Evolutionary conservation across 2,797 vertebrate genomes (phyloP), one percentile per base, ranked within the genome.

Genomic region (Urophycis tenuis): DNA sequence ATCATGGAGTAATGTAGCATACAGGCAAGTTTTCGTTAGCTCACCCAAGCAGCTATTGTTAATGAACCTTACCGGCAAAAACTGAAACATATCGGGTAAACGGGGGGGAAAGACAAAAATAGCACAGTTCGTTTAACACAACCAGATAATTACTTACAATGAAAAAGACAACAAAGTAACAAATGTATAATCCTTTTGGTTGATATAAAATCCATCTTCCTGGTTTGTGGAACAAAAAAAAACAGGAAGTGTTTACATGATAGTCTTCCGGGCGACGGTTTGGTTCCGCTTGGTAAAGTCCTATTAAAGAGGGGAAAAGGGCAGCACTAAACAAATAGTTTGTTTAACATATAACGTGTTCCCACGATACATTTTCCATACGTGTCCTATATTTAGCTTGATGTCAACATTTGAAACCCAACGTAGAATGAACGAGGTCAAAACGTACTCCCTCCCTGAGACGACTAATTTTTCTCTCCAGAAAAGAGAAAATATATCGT

Each of bases 201-300:
- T 80, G 88, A 84, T 71, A 75, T 81, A 12, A 82, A 76, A 87
- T 85, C 92, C 93, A 94, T 94, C 92, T 93, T 93, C 92, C 92
- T 93, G 91, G 85, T 93, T 90, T 81, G 72, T 81, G 80, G 83
- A 84, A 80, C 86, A 83, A 84, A 80, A 79, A 85, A 64, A 80
- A 83, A 89, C 85, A 87, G 88, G 85, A 84, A 88, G 86, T 87
- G 85, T 80, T 78, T 73, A 79, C 78, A 39, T 41, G 29, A 30
- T 79, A 88, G 81, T 75, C 83, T 79, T 90, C 90, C 89, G 88
- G 85, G 74, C 85, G 88, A 81, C 74, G 36, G 49, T 0, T 83
- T 81, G 69, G 83, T 89, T 91, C 89, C 87, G 86, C 78, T 79
- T 5, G 22, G 3, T 10, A 34, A 73, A 73, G 7, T 74, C n/a